These are phyloP conservation scores for Climacteris rufus DNA, from an alignment of 2,113 vertebrate genomes.

Conservation along the genomic window DNA sequence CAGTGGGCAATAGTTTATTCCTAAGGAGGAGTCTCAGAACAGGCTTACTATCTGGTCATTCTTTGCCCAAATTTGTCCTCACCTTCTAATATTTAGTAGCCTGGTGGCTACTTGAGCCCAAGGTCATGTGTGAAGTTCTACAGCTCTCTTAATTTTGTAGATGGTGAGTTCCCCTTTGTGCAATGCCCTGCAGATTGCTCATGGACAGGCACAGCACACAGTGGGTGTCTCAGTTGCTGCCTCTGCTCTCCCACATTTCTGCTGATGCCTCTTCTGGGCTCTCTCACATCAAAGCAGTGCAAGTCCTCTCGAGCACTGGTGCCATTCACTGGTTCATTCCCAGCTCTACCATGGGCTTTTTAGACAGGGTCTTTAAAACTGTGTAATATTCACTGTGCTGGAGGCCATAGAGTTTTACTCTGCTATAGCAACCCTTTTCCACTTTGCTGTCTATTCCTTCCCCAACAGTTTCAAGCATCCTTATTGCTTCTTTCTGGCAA, in stretches of 20 bases:
- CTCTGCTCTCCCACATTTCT: neutral
- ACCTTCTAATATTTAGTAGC: neutral
- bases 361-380: neutral
- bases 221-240: neutral
- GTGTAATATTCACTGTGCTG: neutral
- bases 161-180: rapidly evolving
- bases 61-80: neutral
- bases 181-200: neutral
- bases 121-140: rapidly evolving
- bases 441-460: neutral
- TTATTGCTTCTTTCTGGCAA: neutral
- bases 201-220: neutral
- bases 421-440: neutral
- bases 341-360: neutral
- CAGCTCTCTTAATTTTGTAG: neutral
- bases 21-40: neutral
- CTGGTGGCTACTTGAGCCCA: neutral
- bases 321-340: neutral
- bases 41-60: rapidly evolving
- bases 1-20: neutral
- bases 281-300: neutral
- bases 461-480: neutral
- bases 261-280: neutral
- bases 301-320: neutral
- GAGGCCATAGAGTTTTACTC: neutral